A percentile compares a stretch with the other conserved stretches of the same genome.
These are phyloP conservation scores for Nothobranchius kuhntae DNA, from an alignment of 2,113 vertebrate genomes.

Conservation along the genomic window DNA sequence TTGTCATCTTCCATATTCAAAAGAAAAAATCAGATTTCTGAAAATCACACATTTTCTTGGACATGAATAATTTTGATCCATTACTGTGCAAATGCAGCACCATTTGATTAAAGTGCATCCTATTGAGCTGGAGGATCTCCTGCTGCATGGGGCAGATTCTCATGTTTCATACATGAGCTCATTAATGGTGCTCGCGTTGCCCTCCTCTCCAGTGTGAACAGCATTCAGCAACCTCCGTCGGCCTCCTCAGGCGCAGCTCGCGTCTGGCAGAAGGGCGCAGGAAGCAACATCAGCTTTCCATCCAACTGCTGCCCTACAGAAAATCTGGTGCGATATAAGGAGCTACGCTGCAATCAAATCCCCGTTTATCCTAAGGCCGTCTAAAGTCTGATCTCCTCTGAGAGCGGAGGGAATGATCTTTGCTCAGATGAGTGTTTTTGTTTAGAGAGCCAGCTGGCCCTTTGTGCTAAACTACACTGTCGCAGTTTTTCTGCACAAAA, in stretches of 20 bases:
- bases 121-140: conserved; percentile 57
- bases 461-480: conserved; percentile 29
- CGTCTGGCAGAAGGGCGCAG: conserved; percentile 51
- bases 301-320: conserved; percentile 57
- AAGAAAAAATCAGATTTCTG: neutral
- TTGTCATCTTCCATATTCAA: too few species aligned
- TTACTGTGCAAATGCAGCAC: conserved; percentile 5
- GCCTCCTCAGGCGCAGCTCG: conserved; percentile 57
- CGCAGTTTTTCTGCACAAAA: conserved; percentile 28
- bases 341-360: conserved; percentile 41
- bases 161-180: conserved; percentile 77
- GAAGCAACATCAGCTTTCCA: conserved; percentile 54
- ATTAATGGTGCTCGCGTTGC: conserved; percentile 66
- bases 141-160: conserved; percentile 51
- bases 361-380: conserved; percentile 42
- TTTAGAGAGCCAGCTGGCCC: conserved; percentile 47
- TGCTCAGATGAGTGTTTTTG: conserved; percentile 30
- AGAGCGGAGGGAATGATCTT: conserved; percentile 26
- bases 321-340: conserved; percentile 47
- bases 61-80: neutral
- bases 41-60: neutral
- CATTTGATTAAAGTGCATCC: conserved; percentile 57
- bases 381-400: conserved; percentile 38
- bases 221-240: conserved; percentile 48
- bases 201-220: conserved; percentile 53